Base-by-base conservation (phyloP, 2,888 invertebrate genomes). In the Stictocephala bisonia region DNA sequence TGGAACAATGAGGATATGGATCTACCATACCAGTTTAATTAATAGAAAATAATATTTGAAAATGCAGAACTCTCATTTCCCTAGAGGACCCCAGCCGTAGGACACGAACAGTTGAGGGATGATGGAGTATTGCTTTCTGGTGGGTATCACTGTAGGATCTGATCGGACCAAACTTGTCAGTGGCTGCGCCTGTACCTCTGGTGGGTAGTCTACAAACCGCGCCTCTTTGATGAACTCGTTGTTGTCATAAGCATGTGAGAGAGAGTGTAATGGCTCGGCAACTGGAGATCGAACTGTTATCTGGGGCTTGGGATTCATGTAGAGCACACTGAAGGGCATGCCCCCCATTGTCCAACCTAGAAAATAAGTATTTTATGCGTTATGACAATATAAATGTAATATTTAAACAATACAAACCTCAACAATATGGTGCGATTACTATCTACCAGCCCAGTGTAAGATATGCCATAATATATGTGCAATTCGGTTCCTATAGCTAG, bases 31-130 rank as follows among this genome's bases (percentile, higher is more conserved):
- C n/a, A n/a, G n/a, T n/a, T n/a, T n/a, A n/a, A n/a, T n/a, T n/a
- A n/a, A n/a, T n/a, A n/a, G n/a, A n/a, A n/a, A n/a, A n/a, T n/a
- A n/a, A n/a, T n/a, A n/a, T n/a, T n/a, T 3, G 9, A 53, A 53
- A 26, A 18, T 40, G 53, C 9, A 6, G 27, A 44, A 15, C 22
- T 27, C 13, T 75, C 60, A 76, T 64, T 77, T 77, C 1, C 77
- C 77, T 0, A 78, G 73, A 0, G 87, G 85, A 6, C 86, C 86
- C 87, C 87, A 87, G 13, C 86, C 86, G 75, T 86, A 86, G 0
- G 87, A 87, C 64, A 86, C 84, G 78, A 87, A 87, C 18, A 87
- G 79, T 74, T 86, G 86, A 1, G 87, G 87, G 77, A 87, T 84
- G 64, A 84, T 84, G 9, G 84, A 84, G 76, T 85, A 84, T 67